Evolutionary conservation across 2,888 invertebrate genomes (phyloP).

Genomic region (Arctia plantaginis): DNA sequence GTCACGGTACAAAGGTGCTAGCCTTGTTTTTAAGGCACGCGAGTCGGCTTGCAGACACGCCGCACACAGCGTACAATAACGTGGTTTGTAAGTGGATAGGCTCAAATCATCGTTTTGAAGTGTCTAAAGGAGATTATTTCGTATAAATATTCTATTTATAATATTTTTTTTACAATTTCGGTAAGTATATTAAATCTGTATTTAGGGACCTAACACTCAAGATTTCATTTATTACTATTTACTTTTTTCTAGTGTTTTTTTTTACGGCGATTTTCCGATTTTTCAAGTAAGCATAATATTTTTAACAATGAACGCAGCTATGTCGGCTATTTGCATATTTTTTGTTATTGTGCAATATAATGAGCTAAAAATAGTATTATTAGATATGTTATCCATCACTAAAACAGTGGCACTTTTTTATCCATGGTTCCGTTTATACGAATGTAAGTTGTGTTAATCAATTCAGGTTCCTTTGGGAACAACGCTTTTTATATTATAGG

Average conservation of each 20-base stretch:
- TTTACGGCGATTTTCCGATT: not conserved
- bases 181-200: not conserved
- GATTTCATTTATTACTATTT: not conserved
- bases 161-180: not conserved
- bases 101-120: constrained; percentile 52
- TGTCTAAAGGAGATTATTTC: constrained; percentile 5
- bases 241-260: not conserved
- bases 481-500: too few relatives aligned
- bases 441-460: not conserved
- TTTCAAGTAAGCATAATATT: not conserved
- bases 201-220: not conserved
- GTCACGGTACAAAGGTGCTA: constrained; percentile 68
- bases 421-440: not conserved
- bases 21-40: constrained; percentile 80
- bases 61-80: constrained; percentile 27
- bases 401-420: too few relatives aligned
- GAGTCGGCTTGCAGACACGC: constrained; percentile 62
- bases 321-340: not conserved
- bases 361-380: not conserved
- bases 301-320: not conserved
- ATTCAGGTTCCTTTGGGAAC: not conserved
- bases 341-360: not conserved
- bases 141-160: not conserved
- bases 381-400: too few relatives aligned
- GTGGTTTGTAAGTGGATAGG: constrained; percentile 33